Conservation (phyloP, 30 jellyfish, hydroid and myxozoan species). For the Rhopilema esculentum region DNA sequence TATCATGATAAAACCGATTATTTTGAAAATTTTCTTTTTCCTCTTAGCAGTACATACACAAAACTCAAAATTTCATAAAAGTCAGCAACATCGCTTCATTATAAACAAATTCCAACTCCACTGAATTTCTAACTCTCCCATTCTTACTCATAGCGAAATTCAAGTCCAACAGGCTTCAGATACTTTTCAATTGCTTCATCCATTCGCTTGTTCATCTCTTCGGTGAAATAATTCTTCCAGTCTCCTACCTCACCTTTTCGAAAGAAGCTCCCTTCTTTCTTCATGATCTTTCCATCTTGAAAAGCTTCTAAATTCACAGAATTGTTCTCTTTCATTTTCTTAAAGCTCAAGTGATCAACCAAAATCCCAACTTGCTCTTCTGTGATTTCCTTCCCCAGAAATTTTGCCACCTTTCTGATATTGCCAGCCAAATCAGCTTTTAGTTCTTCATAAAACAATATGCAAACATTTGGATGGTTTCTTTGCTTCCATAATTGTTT, state of each 20-base stretch:
- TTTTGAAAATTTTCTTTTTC: no score
- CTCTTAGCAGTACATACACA: no score
- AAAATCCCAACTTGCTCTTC: not conserved
- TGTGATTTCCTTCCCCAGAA: not conserved
- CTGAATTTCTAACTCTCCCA: no score
- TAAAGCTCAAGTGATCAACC: conserved; percentile 3
- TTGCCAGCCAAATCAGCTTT: conserved; percentile 2
- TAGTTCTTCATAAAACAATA: not conserved
- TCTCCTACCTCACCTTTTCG: not conserved
- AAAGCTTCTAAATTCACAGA: not conserved
- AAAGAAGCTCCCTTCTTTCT: not conserved
- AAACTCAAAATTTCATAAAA: no score
- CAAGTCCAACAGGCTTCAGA: not conserved
- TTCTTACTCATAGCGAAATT: not conserved
- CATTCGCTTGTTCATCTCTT: not conserved
- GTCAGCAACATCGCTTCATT: no score
- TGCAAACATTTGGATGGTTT: conserved; percentile 13
- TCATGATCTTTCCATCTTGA: not conserved
- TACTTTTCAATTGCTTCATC: not conserved
- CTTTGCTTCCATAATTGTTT: not conserved
- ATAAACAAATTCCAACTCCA: no score
- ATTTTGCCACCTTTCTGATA: conserved; percentile 6
- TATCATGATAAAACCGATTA: no score
- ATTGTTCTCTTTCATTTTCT: conserved; percentile 3
- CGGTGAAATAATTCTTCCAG: not conserved